Evolutionary conservation across 2,888 invertebrate genomes (phyloP), one percentile per base, ranked within the genome.

Genomic region (Tetragonisca angustula): DNA sequence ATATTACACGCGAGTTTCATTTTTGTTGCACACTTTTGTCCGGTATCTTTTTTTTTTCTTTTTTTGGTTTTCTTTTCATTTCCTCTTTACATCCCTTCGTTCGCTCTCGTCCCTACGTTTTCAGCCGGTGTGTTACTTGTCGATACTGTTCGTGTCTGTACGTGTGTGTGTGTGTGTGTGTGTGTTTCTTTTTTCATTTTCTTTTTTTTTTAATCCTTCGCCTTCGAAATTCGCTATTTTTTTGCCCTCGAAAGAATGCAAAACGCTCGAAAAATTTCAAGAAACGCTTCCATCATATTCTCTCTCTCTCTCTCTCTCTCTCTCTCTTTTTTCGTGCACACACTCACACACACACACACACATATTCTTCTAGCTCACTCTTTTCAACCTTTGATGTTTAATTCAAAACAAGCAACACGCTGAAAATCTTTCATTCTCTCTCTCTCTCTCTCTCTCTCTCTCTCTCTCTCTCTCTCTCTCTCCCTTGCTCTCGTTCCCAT

Each of bases 1-100:
- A 92, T 92, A 91, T 92, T 92, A 92, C 92, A 92, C 90, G 91
- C 91, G 90, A 92, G 92, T 91, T 88, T 83, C 81, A 81, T 83
- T 83, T 88, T 87, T 83, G 77, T 84, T 85, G 83, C 84, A 80
- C 73, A 59, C 75, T 79, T 43, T 43, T 78, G 71, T 81, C 72
- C 9, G 43, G 43, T 0, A 3, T 32, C 2, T 32, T 32, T 32
- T 32, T 32, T 32, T 4, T 32, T 32, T 4, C 69, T 76, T 79
- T 79, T 84, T 76, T 72, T 78, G 82, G 76, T 79, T 83, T 80
- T 61, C 68, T 79, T 81, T 59, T 70, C 11, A 43, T 43, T 43
- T 43, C 43, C 43, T 43, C 9, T 9, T 9, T 36, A 9, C 69
- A 17, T 72, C 17, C 27, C 52, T 64, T 72, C 62, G 50, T 65